Percentiles rank a stretch among this genome's conserved stretches.
phyloP scores from a whole-genome alignment of 2,797 vertebrate genomes.

The Setipinna tenuifilis region DNA sequence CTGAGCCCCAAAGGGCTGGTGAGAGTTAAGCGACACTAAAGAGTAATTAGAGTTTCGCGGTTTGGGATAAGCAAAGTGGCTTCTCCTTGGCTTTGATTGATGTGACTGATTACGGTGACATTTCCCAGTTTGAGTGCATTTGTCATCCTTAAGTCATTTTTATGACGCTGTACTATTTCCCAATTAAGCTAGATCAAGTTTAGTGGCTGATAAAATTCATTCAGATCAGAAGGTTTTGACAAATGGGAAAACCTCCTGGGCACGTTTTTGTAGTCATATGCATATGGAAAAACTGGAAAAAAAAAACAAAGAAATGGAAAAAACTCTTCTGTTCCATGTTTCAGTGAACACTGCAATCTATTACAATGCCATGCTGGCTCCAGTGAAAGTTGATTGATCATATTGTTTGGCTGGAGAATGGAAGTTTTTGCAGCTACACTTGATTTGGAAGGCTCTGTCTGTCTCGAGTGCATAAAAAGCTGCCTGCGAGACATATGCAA shows the following conservation, averaged over 20 bases:
- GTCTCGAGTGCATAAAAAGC: not conserved
- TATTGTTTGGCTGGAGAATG: not conserved
- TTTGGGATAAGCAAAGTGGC: not conserved
- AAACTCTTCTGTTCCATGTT: not conserved
- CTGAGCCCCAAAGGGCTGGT: not conserved
- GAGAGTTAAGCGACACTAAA: constrained; percentile 24
- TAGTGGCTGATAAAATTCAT: constrained; percentile 39
- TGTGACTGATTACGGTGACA: constrained; percentile 30
- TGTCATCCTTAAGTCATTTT: constrained; percentile 13
- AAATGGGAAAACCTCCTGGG: constrained; percentile 39
- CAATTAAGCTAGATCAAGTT: constrained; percentile 37
- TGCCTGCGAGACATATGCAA: not conserved
- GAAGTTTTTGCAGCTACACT: not conserved
- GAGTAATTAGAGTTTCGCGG: constrained; percentile 31
- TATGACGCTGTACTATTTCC: constrained; percentile 20
- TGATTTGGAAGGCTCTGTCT: not conserved
- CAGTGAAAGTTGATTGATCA: not conserved
- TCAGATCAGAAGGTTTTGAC: constrained; percentile 43
- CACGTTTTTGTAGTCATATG: not conserved
- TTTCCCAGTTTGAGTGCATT: constrained; percentile 39
- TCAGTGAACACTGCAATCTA: not conserved
- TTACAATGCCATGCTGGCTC: not conserved
- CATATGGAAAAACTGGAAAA: not conserved
- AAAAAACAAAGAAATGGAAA: not conserved
- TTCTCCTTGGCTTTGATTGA: constrained; percentile 28